These are phyloP conservation scores for Pyrocoelia pectoralis DNA, from an alignment of 2,888 invertebrate species.

Conservation along the genomic window DNA sequence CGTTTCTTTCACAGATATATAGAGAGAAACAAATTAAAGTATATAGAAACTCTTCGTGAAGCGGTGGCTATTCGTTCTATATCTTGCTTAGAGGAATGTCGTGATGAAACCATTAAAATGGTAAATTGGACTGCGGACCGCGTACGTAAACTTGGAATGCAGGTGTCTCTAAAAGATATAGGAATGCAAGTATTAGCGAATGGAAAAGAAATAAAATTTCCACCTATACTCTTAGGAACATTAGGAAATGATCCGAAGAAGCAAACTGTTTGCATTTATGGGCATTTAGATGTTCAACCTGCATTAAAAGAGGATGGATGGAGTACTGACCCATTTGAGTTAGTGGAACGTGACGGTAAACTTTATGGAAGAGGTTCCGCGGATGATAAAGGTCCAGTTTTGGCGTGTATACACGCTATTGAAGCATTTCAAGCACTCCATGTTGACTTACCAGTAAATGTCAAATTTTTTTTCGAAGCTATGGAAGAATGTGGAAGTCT, in stretches of 20 bases:
- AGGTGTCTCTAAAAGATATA: constrained; percentile 75
- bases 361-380: constrained; percentile 89
- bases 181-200: constrained; percentile 78
- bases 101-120: constrained; percentile 89
- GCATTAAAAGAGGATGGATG: constrained; percentile 93
- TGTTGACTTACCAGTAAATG: constrained; percentile 70
- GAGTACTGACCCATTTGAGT: constrained; percentile 92
- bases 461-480: constrained; percentile 94
- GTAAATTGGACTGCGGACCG: constrained; percentile 80
- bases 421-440: constrained; percentile 82
- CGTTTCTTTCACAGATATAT: constrained; percentile 69
- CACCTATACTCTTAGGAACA: constrained; percentile 83
- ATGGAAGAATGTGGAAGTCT: constrained; percentile 99
- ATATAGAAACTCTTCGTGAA: constrained; percentile 80
- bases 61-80: constrained; percentile 94
- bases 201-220: constrained; percentile 77
- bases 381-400: constrained; percentile 92
- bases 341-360: constrained; percentile 88
- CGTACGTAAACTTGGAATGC: constrained; percentile 74
- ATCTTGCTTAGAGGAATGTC: constrained; percentile 87
- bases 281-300: constrained; percentile 98
- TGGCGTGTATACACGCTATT: constrained; percentile 95
- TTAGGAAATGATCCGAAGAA: constrained; percentile 85
- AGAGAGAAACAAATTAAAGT: constrained; percentile 77
- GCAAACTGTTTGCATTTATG: constrained; percentile 94